phyloP scores from a whole-genome alignment of 2,888 invertebrate species.

The Coelogynopora nodosa region DNA sequence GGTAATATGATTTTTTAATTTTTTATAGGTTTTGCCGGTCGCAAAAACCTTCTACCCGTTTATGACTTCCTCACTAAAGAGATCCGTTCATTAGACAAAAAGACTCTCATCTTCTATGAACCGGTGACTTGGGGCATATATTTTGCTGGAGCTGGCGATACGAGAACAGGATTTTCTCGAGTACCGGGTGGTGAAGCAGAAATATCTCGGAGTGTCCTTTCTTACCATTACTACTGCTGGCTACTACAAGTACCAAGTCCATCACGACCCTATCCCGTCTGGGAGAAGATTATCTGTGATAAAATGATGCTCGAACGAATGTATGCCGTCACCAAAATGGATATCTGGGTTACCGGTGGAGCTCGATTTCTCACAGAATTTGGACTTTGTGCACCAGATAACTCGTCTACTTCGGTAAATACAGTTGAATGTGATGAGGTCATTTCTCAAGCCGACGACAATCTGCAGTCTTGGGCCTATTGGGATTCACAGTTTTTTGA shows the following conservation, averaged over 20 bases:
- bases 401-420: constrained; percentile 46
- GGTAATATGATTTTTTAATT: not conserved
- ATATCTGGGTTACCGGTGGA: constrained; percentile 50
- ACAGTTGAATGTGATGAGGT: constrained; percentile 51
- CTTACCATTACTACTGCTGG: constrained; percentile 55
- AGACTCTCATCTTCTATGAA: constrained; percentile 52
- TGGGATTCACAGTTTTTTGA: constrained; percentile 53
- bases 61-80: constrained; percentile 49
- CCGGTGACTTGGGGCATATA: constrained; percentile 54
- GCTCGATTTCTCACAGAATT: constrained; percentile 53
- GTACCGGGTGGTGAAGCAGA: constrained; percentile 51
- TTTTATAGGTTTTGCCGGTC: constrained; percentile 49
- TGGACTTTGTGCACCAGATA: constrained; percentile 51
- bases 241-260: constrained; percentile 46
- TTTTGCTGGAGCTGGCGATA: constrained; percentile 44
- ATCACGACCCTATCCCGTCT: constrained; percentile 45
- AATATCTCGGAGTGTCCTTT: constrained; percentile 48
- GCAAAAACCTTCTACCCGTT: constrained; percentile 50
- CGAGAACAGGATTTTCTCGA: constrained; percentile 51
- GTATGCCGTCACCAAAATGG: constrained; percentile 38
- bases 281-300: constrained; percentile 50
- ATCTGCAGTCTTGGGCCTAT: constrained; percentile 53
- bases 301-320: constrained; percentile 43
- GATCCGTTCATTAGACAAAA: constrained; percentile 51
- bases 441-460: constrained; percentile 50